Percentiles rank a stretch among this genome's conserved stretches.
These are phyloP conservation scores for Chelmon rostratus DNA, from an alignment of 2,797 vertebrate species.

Conservation along the genomic window DNA sequence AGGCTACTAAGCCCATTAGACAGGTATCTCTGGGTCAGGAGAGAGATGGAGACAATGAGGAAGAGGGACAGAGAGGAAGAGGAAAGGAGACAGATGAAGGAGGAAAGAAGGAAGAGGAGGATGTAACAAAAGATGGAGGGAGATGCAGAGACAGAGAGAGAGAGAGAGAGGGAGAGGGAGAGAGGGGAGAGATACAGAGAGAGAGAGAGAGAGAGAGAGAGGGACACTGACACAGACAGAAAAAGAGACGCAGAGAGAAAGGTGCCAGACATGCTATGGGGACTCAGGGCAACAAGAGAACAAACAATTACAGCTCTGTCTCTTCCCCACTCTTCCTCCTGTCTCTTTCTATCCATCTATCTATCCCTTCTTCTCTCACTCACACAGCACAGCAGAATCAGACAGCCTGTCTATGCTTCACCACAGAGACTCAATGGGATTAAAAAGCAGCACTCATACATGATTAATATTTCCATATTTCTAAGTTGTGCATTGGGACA, in stretches of 20 bases:
- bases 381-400: constrained; percentile 38
- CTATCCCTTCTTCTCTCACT: constrained; percentile 37
- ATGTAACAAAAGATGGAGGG: constrained; percentile 40
- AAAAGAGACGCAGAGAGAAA: constrained; percentile 35
- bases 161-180: constrained; percentile 9
- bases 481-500: constrained; percentile 8
- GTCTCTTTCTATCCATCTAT: constrained; percentile 10
- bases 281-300: constrained; percentile 71
- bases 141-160: background rate
- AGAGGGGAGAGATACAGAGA: constrained; percentile 31
- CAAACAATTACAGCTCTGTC: constrained; percentile 77
- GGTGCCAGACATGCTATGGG: constrained; percentile 71
- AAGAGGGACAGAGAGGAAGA: constrained; percentile 11
- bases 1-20: constrained; percentile 39
- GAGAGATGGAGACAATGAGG: constrained; percentile 30
- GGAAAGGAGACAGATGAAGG: constrained; percentile 16
- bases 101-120: constrained; percentile 11
- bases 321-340: constrained; percentile 29
- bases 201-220: constrained; percentile 39
- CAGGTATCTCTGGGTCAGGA: constrained; percentile 52
- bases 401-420: constrained; percentile 40
- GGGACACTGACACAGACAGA: constrained; percentile 17
- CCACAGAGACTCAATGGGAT: constrained; percentile 38
- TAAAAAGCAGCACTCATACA: constrained; percentile 38
- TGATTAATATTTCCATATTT: background rate